phyloP scores from a whole-genome alignment of 2,888 invertebrate genomes.

The Diaprepes abbreviatus region DNA sequence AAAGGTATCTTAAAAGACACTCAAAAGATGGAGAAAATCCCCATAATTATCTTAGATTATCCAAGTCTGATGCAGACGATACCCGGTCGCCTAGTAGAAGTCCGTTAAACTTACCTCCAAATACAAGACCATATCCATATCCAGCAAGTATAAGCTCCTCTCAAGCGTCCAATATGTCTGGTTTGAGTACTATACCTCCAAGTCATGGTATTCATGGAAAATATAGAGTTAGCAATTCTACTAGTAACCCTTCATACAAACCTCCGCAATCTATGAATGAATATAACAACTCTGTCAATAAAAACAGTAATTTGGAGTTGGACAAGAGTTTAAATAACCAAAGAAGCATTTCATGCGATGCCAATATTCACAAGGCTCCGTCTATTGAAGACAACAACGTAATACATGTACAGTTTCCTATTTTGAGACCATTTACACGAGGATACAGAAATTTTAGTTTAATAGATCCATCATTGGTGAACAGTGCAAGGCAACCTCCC shows the following conservation, averaged over 20 bases:
- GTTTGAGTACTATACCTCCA: conserved; percentile 65
- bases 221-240: conserved; percentile 61
- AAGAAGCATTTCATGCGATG: conserved; percentile 64
- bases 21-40: conserved; percentile 79
- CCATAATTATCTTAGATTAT: conserved; percentile 57
- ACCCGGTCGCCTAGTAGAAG: conserved; percentile 60
- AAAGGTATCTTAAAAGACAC: conserved; percentile 82
- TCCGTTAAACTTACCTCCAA: conserved; percentile 54
- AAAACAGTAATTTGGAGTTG: conserved; percentile 33
- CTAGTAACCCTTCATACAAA: conserved; percentile 60
- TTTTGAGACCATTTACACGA: conserved; percentile 57
- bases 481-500: conserved; percentile 67
- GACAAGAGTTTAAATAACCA: conserved; percentile 55
- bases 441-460: conserved; percentile 60
- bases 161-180: conserved; percentile 58
- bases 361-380: conserved; percentile 62
- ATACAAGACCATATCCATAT: conserved; percentile 51
- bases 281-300: conserved; percentile 56
- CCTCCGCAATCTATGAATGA: conserved; percentile 62
- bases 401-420: conserved; percentile 62
- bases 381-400: conserved; percentile 58
- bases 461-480: conserved; percentile 56
- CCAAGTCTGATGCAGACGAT: conserved; percentile 63
- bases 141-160: conserved; percentile 55
- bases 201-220: conserved; percentile 52